Base-by-base conservation (phyloP, 1,140 invertebrate species). In the Diabrotica undecimpunctata region DNA sequence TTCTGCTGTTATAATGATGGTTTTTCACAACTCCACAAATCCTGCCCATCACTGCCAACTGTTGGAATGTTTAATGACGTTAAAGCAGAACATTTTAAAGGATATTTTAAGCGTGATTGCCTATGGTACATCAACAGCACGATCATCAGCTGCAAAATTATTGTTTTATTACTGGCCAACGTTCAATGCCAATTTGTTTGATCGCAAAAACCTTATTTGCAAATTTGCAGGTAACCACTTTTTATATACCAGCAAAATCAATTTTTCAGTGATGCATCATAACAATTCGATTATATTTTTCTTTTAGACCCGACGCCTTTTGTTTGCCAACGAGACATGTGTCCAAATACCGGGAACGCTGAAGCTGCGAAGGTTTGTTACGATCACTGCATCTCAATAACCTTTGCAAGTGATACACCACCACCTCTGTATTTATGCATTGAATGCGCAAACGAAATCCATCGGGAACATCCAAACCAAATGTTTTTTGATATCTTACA, bases 161-260 rank as follows among this genome's bases (percentile, higher is more conserved):
- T 84, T 99, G 12, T 99, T 99, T 80, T 96, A 98, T 81, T 99
- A 99, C 79, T 99, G 97, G 96, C 97, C 97, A n/a, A 91, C 96
- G 4, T 92, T 98, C 70, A 97, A 98, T 82, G 91, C 95, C 13
- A 92, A 92, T 75, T 85, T 96, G 4, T 92, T 95, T 74, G 96
- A 98, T 77, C 84, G 95, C 54, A 91, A 93, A 75, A 90, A 91
- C 0, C 85, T 96, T 41, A 88, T 96, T 59, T 90, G 94, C 68
- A 96, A 95, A 82, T 90, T 96, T 77, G 89, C 92, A 66, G 93
- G 94, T 95, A 78, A 25, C 25, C 25, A 25, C 4, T 25, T 25
- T 25, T 25, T 25, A 25, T 25, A 25, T 25, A 25, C 25, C 4
- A 25, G 25, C 4, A 25, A 25, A 83, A 14, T 38, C 36, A 13